phyloP scores from a whole-genome alignment of 2,113 vertebrate species.

The Hydrolagus affinis region DNA sequence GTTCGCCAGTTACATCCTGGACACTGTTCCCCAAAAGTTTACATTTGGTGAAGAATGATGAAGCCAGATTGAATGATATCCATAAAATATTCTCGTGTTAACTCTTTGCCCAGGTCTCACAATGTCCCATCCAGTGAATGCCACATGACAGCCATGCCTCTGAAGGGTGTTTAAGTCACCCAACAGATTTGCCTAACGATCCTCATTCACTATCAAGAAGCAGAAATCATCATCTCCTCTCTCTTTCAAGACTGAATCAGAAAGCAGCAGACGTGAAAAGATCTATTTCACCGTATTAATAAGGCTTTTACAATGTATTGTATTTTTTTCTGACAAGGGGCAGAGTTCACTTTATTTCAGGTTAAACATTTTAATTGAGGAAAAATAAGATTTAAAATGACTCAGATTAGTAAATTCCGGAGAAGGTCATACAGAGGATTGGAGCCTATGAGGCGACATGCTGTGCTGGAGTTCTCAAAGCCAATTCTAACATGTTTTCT shows the following conservation, averaged over 20 bases:
- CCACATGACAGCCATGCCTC: no score
- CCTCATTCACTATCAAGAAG: background rate
- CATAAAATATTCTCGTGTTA: no score
- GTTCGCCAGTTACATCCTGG: no score
- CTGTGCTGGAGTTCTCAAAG: background rate
- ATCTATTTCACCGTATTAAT: background rate
- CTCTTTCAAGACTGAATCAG: background rate
- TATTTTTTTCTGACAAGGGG: background rate
- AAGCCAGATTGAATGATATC: no score
- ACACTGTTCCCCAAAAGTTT: no score
- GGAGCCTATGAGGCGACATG: background rate
- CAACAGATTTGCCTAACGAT: no score
- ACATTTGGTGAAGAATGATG: no score
- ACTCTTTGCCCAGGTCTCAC: no score
- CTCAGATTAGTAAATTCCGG: background rate
- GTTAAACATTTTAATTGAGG: background rate
- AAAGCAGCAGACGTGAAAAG: background rate
- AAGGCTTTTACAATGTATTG: background rate
- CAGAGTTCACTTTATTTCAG: background rate
- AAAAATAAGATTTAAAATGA: background rate
- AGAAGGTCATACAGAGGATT: background rate
- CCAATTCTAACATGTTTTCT: constrained; percentile 27
- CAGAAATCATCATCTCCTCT: background rate
- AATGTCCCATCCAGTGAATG: no score
- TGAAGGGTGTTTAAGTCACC: no score